These are phyloP conservation scores for Catharus ustulatus DNA, from an alignment of 2,797 vertebrate genomes.

Conservation along the genomic window DNA sequence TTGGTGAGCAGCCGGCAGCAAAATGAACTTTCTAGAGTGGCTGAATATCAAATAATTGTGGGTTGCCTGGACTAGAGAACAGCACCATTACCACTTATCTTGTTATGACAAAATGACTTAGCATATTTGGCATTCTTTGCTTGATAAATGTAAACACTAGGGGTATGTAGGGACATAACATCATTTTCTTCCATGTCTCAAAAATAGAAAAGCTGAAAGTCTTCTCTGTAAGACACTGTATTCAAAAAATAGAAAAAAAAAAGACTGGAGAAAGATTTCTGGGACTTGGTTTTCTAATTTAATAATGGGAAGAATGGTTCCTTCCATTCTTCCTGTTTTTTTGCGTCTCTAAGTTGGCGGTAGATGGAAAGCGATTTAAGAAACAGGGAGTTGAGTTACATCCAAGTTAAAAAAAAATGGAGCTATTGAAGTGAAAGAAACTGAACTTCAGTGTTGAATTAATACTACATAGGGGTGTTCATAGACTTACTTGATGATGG, in stretches of 20 bases:
- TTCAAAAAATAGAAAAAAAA: neutral
- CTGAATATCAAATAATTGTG: constrained; percentile 28
- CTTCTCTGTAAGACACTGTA: neutral
- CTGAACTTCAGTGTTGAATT: neutral
- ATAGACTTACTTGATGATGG: neutral
- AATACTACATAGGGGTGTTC: neutral
- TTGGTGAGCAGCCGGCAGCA: constrained; percentile 13
- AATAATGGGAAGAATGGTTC: neutral
- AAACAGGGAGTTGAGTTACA: neutral
- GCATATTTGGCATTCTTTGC: constrained; percentile 25
- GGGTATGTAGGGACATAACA: constrained; percentile 3
- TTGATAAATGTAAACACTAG: constrained; percentile 8
- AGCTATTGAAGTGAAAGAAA: neutral
- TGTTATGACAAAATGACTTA: constrained; percentile 20
- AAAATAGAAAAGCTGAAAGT: neutral
- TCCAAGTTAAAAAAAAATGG: neutral
- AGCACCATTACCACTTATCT: constrained; percentile 9
- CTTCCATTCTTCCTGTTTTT: neutral
- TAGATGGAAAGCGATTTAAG: neutral
- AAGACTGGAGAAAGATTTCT: neutral
- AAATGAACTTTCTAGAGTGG: constrained; percentile 34
- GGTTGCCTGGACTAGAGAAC: constrained; percentile 23
- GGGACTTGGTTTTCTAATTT: neutral
- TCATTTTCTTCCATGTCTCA: neutral
- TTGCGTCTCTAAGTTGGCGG: neutral